phyloP scores from a whole-genome alignment of 2,888 invertebrate genomes.

The Euzetes globulus region DNA sequence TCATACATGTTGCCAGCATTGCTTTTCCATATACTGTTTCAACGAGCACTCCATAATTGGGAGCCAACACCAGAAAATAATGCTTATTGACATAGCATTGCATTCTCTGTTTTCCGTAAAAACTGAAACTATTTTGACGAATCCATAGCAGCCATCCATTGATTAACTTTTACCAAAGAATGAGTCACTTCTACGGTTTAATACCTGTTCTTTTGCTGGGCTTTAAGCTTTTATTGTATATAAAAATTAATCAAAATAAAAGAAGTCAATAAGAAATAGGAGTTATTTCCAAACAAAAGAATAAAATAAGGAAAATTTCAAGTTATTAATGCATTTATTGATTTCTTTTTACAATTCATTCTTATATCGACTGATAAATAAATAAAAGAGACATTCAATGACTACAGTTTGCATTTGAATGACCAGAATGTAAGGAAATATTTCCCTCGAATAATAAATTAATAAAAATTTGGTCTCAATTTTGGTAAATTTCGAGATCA shows the following conservation, averaged over 20 bases:
- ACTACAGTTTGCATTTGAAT: neutral
- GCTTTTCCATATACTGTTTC: neutral
- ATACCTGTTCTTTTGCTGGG: neutral
- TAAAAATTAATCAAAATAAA: neutral
- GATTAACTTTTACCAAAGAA: neutral
- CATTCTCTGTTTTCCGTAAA: neutral
- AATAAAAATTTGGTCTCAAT: no score
- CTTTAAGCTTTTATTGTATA: neutral
- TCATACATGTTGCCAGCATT: neutral
- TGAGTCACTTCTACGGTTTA: neutral
- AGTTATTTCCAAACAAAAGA: neutral
- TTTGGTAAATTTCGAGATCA: no score
- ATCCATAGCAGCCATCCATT: neutral
- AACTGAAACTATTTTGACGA: neutral
- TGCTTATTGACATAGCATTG: neutral
- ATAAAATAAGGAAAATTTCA: neutral
- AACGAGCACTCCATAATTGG: conserved; percentile 10
- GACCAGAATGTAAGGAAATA: no score
- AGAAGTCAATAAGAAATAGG: neutral
- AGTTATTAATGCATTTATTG: neutral
- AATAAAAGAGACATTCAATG: neutral
- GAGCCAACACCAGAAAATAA: neutral
- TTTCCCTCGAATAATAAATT: no score
- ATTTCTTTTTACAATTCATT: neutral
- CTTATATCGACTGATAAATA: no score